These are phyloP conservation scores for Ctenodactylus gundi DNA, from an alignment of 2,113 vertebrate species.

Conservation along the genomic window DNA sequence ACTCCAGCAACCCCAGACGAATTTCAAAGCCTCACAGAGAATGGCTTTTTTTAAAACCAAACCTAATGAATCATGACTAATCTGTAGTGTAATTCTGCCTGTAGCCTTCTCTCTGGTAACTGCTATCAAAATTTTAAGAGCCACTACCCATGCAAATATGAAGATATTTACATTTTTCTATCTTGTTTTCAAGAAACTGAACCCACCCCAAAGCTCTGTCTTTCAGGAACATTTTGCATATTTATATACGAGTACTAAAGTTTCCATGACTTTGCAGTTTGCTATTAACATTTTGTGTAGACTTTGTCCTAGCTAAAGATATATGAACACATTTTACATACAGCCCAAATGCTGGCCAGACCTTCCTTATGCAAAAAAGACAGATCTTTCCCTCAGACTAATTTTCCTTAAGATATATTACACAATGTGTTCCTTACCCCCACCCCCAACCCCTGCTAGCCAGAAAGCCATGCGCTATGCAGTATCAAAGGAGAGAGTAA, in stretches of 20 bases:
- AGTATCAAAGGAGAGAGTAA: constrained; percentile 1
- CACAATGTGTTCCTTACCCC: constrained; percentile 49
- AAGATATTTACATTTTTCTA: constrained; percentile 34
- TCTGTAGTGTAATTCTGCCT: no score
- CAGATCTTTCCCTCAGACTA: constrained; percentile 56
- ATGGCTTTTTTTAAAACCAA: no score
- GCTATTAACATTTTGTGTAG: constrained; percentile 60
- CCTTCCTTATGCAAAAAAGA: constrained; percentile 56
- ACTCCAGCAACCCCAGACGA: neutral
- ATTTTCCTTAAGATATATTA: constrained; percentile 62
- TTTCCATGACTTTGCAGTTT: constrained; percentile 68
- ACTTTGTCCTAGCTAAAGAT: constrained; percentile 65
- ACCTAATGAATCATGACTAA: no score
- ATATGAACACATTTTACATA: constrained; percentile 61
- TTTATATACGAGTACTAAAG: constrained; percentile 54
- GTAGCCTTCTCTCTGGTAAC: neutral
- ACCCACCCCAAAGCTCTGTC: neutral
- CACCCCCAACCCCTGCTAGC: no score
- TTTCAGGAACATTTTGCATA: constrained; percentile 61
- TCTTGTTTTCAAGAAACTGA: constrained; percentile 48
- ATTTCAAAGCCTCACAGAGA: neutral
- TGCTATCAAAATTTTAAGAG: neutral
- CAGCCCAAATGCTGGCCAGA: constrained; percentile 58
- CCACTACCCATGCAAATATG: neutral
- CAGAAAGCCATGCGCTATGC: constrained; percentile 20